These are phyloP conservation scores for Eclectus roratus DNA, from an alignment of 2,113 vertebrate species.

Conservation along the genomic window DNA sequence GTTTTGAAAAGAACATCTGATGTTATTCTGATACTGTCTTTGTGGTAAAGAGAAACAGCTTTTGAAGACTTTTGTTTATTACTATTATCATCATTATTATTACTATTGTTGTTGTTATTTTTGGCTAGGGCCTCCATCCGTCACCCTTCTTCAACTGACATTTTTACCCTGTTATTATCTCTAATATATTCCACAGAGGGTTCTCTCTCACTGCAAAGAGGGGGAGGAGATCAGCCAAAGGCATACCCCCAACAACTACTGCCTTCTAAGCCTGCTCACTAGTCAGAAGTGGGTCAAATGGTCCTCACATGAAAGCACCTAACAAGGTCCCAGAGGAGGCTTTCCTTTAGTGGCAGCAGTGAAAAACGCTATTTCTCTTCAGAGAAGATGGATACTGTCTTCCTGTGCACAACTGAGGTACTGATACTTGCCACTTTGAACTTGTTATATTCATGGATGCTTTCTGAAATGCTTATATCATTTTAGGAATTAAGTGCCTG, in stretches of 20 bases:
- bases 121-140: conserved; percentile 47
- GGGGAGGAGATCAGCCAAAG: conserved; percentile 66
- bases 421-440: conserved; percentile 71
- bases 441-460: conserved; percentile 35
- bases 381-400: conserved; percentile 50
- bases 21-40: not conserved
- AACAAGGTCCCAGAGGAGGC: conserved; percentile 81
- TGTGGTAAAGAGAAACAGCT: not conserved
- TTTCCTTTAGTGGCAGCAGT: conserved; percentile 71
- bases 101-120: conserved; percentile 28
- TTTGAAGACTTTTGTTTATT: conserved; percentile 31
- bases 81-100: not conserved
- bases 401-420: conserved; percentile 47
- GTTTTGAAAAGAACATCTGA: not conserved
- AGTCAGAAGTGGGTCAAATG: conserved; percentile 81
- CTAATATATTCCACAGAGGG: conserved; percentile 80
- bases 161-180: conserved; percentile 77
- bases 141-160: conserved; percentile 65
- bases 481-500: conserved; percentile 48
- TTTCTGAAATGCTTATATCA: conserved; percentile 54
- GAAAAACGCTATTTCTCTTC: conserved; percentile 70
- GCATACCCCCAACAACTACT: conserved; percentile 67
- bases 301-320: conserved; percentile 80
- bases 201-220: conserved; percentile 64
- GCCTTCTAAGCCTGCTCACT: conserved; percentile 71